Evolutionary conservation across 2,797 vertebrate genomes (phyloP), one percentile per base, ranked within the genome.

Genomic region (Anguilla obscura): DNA sequence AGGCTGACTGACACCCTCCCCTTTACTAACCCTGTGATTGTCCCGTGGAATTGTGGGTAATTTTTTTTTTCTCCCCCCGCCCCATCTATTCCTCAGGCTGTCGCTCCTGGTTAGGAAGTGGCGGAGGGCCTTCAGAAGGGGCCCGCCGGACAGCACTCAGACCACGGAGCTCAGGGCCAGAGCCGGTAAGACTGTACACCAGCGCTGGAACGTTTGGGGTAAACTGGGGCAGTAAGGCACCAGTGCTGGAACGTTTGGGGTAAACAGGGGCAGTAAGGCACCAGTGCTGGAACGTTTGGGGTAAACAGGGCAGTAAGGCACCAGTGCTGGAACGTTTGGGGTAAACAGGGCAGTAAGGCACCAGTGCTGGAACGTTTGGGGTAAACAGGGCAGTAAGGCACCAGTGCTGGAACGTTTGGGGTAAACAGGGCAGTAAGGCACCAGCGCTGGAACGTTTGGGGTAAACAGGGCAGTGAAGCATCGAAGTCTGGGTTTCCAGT

Each of bases 51-150:
- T 18, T 52, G 12, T 6, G 76, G 40, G 40, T 50, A 33, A 40
- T 85, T 87, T 58, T 3, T 58, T 36, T 5, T 16, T 5, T 76
- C n/a, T n/a, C n/a, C n/a, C n/a, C n/a, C n/a, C n/a, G n/a, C n/a
- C n/a, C n/a, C n/a, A n/a, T n/a, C n/a, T n/a, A n/a, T 0, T 30
- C 85, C 89, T 86, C 87, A 99, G 99, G 90, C 96, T 99, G 90
- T 98, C 94, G 90, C 99, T 99, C 94, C 93, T 99, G 90, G 99
- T 98, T 86, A 97, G 94, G 90, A 99, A 99, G 92, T 99, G 98
- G 98, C 97, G 97, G 79, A 97, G 93, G 92, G 94, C 96, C 0
- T 95, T 95, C 87, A 96, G 92, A 89, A 97, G 94, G 91, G 94
- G 88, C 16, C 27, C 93, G 0, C 90, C 93, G 0, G 8, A 88